Base-by-base conservation (phyloP, 2,113 vertebrate genomes). In the Leptodactylus fuscus region DNA sequence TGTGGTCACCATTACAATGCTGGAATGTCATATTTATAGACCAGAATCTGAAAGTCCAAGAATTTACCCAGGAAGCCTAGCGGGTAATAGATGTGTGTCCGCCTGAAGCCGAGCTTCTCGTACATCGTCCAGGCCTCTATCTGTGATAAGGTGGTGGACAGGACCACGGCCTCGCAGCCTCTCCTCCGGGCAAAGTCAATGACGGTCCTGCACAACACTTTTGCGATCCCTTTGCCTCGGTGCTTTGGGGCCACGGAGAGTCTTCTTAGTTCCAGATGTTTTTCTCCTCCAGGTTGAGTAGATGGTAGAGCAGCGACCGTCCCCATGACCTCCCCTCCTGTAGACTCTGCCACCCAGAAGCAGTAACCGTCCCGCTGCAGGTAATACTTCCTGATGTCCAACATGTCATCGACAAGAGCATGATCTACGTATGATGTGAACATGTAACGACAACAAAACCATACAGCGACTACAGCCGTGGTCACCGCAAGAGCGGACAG, bases 341-440 rank as follows among this genome's bases (percentile, higher is more conserved):
- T 44, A 0, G 44, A 55, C 81, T 89, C 91, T 0, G 70, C 90
- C 87, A 92, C 91, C 91, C 91, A 92, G 71, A 92, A 87, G 71
- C 85, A 74, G 67, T 60, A 10, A 62, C 87, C 87, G 2, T 80
- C 62, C 0, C 38, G 1, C 2, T 80, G 81, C 27, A 89, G 27
- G 79, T 89, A 89, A 55, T 58, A 49, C 71, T 16, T 0, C 1
- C 12, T 0, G 32, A 90, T 67, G 65, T 90, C 86, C 1, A 27
- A 2, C 34, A 89, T 71, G 81, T 90, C 89, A 3, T 82, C 81
- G 58, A 22, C 6, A 44, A 89, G 81, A 0, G 48, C 76, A 0
- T 70, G 1, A 0, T 3, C 8, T 38, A 85, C 74, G 3, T 88
- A 90, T 0, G 36, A 3, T 0, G 10, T 9, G 13, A n/a, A n/a